These are phyloP conservation scores for Archivesica marissinica DNA, from an alignment of 1,140 invertebrate genomes.

Conservation along the genomic window DNA sequence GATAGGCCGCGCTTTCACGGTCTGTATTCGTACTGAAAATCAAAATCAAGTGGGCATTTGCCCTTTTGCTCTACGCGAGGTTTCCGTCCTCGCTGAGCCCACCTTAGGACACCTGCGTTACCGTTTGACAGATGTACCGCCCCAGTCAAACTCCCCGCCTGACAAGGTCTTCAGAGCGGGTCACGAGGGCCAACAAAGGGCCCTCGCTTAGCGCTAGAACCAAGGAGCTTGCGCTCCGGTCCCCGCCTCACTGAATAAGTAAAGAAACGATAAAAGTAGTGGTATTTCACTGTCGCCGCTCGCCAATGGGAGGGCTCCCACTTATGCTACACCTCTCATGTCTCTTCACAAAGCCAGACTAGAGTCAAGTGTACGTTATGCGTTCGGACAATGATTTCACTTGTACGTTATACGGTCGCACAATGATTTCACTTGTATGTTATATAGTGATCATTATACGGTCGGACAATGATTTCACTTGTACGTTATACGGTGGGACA, in stretches of 20 bases:
- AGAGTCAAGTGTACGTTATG: slow-evolving; percentile 86
- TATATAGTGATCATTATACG: no score
- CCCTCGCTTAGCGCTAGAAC: no score
- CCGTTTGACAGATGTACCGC: slow-evolving; percentile 92
- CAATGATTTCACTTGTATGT: no score
- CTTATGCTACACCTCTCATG: slow-evolving; percentile 92
- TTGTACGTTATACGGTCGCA: neutral
- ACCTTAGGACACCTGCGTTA: slow-evolving; percentile 95
- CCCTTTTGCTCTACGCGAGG: slow-evolving; percentile 93
- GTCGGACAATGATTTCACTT: no score
- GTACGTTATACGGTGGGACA: no score
- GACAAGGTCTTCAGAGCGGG: slow-evolving; percentile 88
- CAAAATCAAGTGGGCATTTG: slow-evolving; percentile 91
- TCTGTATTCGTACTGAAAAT: slow-evolving; percentile 90
- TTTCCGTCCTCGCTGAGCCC: slow-evolving; percentile 93
- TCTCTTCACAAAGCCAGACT: slow-evolving; percentile 89
- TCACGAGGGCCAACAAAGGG: slow-evolving; percentile 39
- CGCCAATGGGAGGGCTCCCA: slow-evolving; percentile 85
- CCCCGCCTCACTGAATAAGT: slow-evolving; percentile 88
- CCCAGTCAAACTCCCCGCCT: slow-evolving; percentile 93
- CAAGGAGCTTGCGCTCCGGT: slow-evolving; percentile 72
- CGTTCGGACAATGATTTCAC: neutral
- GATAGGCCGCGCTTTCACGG: slow-evolving; percentile 88
- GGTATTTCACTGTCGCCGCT: slow-evolving; percentile 32
- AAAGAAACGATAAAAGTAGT: slow-evolving; percentile 89